Percentiles rank a stretch among this genome's conserved stretches.
phyloP scores from a whole-genome alignment of 2,797 vertebrate genomes.

The Delichon dasypus region DNA sequence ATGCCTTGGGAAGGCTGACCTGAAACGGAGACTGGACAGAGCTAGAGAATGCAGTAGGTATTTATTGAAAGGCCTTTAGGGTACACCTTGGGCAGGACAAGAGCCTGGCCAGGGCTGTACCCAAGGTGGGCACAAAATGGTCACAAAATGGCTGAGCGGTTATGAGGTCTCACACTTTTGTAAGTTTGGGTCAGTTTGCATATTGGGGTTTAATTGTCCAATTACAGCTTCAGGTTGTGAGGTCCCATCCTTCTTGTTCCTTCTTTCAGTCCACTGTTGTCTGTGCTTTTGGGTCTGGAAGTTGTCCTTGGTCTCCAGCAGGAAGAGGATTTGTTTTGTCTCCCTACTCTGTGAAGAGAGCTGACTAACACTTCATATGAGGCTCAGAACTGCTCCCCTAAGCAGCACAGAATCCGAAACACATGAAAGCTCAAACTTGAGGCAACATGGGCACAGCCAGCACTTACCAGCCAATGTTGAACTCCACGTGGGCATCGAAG shows the following conservation, averaged over 20 bases:
- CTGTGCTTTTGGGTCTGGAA: neutral
- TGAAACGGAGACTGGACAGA: neutral
- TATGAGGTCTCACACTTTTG: neutral
- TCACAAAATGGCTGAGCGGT: neutral
- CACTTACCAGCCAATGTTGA: constrained; percentile 78
- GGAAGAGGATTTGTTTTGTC: neutral
- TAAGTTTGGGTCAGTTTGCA: neutral
- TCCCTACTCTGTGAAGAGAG: neutral
- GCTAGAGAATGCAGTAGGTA: neutral
- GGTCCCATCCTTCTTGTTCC: neutral
- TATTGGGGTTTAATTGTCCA: neutral
- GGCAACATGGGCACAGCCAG: neutral
- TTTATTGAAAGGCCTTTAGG: neutral
- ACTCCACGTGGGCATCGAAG: constrained; percentile 98
- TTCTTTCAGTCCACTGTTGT: neutral
- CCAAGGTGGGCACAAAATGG: neutral
- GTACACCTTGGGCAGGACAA: neutral
- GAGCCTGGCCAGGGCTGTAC: neutral
- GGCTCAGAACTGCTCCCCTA: neutral
- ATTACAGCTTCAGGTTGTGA: neutral
- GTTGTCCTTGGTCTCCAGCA: neutral
- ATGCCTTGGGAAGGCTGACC: neutral
- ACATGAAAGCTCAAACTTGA: neutral
- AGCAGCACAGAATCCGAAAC: neutral
- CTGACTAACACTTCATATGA: neutral